phyloP scores from a whole-genome alignment of 2,888 invertebrate genomes.

The Habrosyne pyritoides region DNA sequence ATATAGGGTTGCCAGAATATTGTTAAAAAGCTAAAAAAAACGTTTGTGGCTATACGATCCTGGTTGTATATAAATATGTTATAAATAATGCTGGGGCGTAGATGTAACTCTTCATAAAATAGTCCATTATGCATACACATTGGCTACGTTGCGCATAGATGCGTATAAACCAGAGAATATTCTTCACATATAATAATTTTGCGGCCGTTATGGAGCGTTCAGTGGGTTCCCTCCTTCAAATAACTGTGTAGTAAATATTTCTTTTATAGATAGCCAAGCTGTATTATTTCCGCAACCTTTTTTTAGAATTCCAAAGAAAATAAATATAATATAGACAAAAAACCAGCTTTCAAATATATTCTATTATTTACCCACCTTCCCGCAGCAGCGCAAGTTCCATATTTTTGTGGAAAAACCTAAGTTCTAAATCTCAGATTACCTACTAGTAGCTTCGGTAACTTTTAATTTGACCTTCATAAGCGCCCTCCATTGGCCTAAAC shows the following conservation, averaged over 20 bases:
- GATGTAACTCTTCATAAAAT: conserved; percentile 4
- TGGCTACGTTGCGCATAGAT: neutral
- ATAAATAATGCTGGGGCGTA: conserved; percentile 3
- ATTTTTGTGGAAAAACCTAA: too few species aligned
- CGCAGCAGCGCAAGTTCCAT: too few species aligned
- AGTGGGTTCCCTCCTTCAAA: conserved; percentile 22
- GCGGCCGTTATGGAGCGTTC: conserved; percentile 11
- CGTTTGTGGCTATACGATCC: neutral
- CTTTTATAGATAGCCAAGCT: conserved; percentile 27
- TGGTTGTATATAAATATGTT: neutral
- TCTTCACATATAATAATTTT: conserved; percentile 12
- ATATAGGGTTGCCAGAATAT: neutral
- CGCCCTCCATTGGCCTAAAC: too few species aligned
- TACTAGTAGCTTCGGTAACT: too few species aligned
- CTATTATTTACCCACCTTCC: neutral
- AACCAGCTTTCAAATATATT: too few species aligned
- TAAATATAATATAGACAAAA: too few species aligned
- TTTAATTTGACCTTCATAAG: too few species aligned
- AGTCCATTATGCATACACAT: conserved; percentile 5
- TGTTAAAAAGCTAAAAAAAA: neutral
- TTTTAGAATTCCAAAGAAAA: conserved; percentile 19
- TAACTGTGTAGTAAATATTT: conserved; percentile 31
- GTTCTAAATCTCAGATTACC: too few species aligned
- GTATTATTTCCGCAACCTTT: conserved; percentile 24
- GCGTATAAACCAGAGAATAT: conserved; percentile 10